These are phyloP conservation scores for Bugulina stolonifera DNA, from an alignment of 2,888 invertebrate species.

Conservation along the genomic window DNA sequence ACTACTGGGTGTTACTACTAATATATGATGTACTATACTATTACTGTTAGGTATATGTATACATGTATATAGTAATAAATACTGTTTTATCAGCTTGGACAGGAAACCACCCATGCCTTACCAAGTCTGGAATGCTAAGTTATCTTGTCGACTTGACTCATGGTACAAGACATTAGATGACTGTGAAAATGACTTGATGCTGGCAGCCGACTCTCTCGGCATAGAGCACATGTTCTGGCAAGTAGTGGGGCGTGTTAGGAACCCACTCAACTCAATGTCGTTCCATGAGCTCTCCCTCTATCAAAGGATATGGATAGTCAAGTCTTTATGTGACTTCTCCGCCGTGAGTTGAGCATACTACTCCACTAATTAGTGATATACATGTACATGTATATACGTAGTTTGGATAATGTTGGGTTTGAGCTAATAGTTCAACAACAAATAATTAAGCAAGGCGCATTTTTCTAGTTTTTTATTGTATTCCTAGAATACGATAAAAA, in stretches of 20 bases:
- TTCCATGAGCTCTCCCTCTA: conserved; percentile 58
- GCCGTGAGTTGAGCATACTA: no score
- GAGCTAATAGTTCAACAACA: no score
- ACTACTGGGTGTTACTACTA: no score
- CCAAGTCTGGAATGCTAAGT: conserved; percentile 58
- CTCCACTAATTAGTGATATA: no score
- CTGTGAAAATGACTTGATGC: conserved; percentile 41
- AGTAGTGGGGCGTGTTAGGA: conserved; percentile 55
- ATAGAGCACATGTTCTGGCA: conserved; percentile 59
- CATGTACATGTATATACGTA: no score
- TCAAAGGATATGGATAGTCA: conserved; percentile 59
- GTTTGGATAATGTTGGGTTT: no score
- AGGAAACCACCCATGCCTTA: conserved; percentile 59
- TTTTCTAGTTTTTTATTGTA: no score
- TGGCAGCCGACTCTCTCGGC: conserved; percentile 57
- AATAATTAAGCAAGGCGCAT: no score
- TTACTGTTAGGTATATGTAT: no score
- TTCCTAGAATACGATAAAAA: no score
- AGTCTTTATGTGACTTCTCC: conserved; percentile 58
- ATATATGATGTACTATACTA: no score
- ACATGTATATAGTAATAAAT: no score
- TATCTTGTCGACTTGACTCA: conserved; percentile 54
- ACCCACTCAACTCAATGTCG: conserved; percentile 55
- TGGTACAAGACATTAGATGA: conserved; percentile 58
- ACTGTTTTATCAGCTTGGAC: conserved; percentile 53